phyloP scores from a whole-genome alignment of 2,113 vertebrate genomes.

The Theristicus caerulescens region DNA sequence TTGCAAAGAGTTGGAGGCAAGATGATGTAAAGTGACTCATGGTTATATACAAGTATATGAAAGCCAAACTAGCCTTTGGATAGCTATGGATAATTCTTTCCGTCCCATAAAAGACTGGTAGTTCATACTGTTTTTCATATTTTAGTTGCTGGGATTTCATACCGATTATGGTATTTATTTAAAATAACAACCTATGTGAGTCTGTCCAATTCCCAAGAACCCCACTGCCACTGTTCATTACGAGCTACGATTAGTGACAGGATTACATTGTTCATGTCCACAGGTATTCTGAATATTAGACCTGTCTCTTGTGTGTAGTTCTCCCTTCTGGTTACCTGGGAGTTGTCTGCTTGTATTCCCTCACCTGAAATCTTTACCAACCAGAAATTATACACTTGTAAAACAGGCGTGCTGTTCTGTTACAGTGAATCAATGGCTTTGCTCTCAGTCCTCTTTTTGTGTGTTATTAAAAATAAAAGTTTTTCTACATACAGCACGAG shows the following conservation, averaged over 20 bases:
- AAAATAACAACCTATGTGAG: conserved; percentile 42
- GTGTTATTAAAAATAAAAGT: neutral
- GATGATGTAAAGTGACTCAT: conserved; percentile 23
- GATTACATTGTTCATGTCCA: neutral
- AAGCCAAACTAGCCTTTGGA: conserved; percentile 45
- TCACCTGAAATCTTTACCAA: conserved; percentile 14
- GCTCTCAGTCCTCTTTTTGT: neutral
- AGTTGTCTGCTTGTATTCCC: conserved; percentile 31
- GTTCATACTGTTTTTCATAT: conserved; percentile 20
- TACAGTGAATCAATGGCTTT: conserved; percentile 3
- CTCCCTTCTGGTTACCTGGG: conserved; percentile 40
- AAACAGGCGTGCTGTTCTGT: neutral
- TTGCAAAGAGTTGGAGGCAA: conserved; percentile 2
- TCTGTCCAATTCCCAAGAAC: neutral
- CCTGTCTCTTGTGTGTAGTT: neutral
- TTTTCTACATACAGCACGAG: neutral
- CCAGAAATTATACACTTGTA: conserved; percentile 17
- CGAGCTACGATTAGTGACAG: neutral
- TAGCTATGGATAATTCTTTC: conserved; percentile 47
- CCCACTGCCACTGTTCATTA: conserved; percentile 20
- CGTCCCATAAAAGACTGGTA: conserved; percentile 12
- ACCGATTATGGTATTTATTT: conserved; percentile 44
- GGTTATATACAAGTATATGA: neutral
- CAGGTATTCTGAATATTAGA: conserved; percentile 28
- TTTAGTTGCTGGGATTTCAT: conserved; percentile 16